Evolutionary conservation across 2,888 invertebrate species (phyloP).

Genomic region (Drosophila neotestacea): DNA sequence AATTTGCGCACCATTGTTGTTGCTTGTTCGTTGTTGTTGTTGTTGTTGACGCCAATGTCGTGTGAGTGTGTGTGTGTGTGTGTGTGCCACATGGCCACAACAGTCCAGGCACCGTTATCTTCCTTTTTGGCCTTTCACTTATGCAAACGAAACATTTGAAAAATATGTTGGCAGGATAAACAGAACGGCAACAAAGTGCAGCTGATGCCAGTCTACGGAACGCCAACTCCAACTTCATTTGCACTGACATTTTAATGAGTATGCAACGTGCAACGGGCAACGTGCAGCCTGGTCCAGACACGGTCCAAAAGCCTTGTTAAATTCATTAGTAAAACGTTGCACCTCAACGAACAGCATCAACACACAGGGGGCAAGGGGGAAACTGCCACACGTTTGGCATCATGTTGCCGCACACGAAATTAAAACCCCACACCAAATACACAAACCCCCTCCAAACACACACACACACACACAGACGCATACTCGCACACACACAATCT

Average conservation of each 20-base stretch:
- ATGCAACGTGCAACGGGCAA: constrained; percentile 76
- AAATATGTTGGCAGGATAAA: constrained; percentile 80
- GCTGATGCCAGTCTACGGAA: constrained; percentile 69
- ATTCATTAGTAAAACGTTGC: constrained; percentile 82
- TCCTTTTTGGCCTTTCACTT: constrained; percentile 79
- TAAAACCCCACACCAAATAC: constrained; percentile 70
- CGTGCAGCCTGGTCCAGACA: constrained; percentile 43
- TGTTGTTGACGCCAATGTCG: constrained; percentile 80
- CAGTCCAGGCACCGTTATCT: constrained; percentile 60
- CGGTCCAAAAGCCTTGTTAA: constrained; percentile 71
- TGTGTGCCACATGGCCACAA: constrained; percentile 32
- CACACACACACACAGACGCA: constrained; percentile 22
- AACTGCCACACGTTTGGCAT: constrained; percentile 74
- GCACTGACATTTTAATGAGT: constrained; percentile 80
- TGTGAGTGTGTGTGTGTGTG: constrained; percentile 30
- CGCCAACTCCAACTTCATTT: constrained; percentile 49
- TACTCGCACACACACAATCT: constrained; percentile 34
- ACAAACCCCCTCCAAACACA: constrained; percentile 12
- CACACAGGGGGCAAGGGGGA: neutral
- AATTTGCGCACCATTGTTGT: constrained; percentile 74
- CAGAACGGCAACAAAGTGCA: constrained; percentile 76
- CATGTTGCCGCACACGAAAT: constrained; percentile 81
- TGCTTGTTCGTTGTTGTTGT: constrained; percentile 22
- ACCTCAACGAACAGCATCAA: constrained; percentile 66
- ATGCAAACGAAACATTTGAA: constrained; percentile 81